Base-by-base conservation (phyloP, 2,797 vertebrate genomes). In the Florisuga fusca region DNA sequence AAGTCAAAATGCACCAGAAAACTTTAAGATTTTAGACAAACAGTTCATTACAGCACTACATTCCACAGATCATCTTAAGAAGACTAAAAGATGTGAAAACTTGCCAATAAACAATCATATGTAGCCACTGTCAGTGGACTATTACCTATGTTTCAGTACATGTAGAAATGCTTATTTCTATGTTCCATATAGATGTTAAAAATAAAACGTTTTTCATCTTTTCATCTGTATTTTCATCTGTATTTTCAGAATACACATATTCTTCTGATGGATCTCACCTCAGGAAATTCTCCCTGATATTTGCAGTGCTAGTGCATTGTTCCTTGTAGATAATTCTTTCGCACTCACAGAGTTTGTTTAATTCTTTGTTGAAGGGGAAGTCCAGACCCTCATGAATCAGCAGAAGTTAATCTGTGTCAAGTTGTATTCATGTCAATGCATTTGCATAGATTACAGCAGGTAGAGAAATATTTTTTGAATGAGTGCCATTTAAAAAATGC, bases 371-470 rank as follows among this genome's bases (percentile, higher is more conserved):
- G 14, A 89, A 31, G 29, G 41, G 53, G 48, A 79, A 93, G 92
- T 82, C 83, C 85, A 84, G 51, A 43, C 57, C 41, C 31, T 77
- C 36, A 23, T 79, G 90, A 90, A 64, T 94, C 84, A 89, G 67
- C 67, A 77, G 31, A 63, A 79, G 23, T 71, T 93, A 73, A 84
- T 94, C 55, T 71, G 0, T 58, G 50, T 93, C 61, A 64, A 50
- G 13, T 8, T 58, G 23, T 33, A 48, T 74, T 76, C 48, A 17
- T 55, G 50, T 87, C 78, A 90, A 8, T 46, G 58, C 15, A 61
- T 77, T 85, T 75, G 41, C 21, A 6, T 34, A 51, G 34, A 76
- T 87, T 80, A 85, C 76, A 81, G 33, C 43, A 77, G 46, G 36
- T 53, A 64, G 36, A 74, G 18, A 77, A 93, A 45, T 38, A 9